Evolutionary conservation across 2,113 vertebrate genomes (phyloP), one percentile per base, ranked within the genome.

Genomic region (Peucedramus taeniatus): DNA sequence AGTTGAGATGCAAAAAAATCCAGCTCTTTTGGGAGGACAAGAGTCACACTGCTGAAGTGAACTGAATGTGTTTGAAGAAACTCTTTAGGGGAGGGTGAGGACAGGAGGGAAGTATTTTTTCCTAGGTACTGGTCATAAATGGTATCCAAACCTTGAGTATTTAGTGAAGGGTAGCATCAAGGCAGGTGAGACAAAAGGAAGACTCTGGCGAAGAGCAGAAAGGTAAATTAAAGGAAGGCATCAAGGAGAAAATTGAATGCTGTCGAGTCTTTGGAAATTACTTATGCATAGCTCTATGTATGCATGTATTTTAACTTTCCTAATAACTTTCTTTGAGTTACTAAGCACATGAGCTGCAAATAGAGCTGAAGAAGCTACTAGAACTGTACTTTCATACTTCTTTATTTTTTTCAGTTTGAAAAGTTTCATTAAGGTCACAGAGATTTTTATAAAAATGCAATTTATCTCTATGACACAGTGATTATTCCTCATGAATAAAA

Each of bases 401-500:
- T 53, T 80, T 68, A 23, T 50, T 63, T 50, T 31, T 33, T 84
- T 65, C 39, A 63, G 18, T 89, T 91, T 82, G 53, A 95, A 60
- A 83, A 72, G 37, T 80, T 93, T 91, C 79, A 86, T 69, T 91
- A 57, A n/a, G 47, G 79, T 86, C 56, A 92, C 0, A 2, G 82
- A 95, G 77, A 95, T 77, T 91, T 94, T 90, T 90, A 70, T 91
- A 87, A 88, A 93, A 93, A 85, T 93, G 21, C 77, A 92, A 47
- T 61, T 82, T 92, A 92, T 87, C 83, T 92, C 83, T 90, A 61
- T 92, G 89, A 93, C 84, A 90, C 77, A 93, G 61, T 87, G 90
- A 96, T 96, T 96, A 96, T 93, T 92, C 44, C 86, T 96, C 94
- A 96, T 93, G 95, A 96, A 97, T 95, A 97, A 92, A 95, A 88